Evolutionary conservation across 2,113 vertebrate genomes (phyloP), one percentile per base, ranked within the genome.

Genomic region (Albula glossodonta): DNA sequence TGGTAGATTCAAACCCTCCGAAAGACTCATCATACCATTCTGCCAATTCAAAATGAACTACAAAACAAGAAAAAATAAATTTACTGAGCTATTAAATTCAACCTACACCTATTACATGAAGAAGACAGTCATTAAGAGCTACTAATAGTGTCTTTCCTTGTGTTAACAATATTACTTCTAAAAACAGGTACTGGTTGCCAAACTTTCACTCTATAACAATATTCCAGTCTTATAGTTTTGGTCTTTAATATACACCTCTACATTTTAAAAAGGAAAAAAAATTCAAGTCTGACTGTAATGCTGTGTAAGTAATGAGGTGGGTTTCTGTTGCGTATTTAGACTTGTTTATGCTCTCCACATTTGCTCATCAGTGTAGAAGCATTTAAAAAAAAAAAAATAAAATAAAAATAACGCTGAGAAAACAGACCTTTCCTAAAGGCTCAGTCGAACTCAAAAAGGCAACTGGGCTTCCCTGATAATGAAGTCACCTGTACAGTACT

Each of bases 351-450:
- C 49, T 90, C 78, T 86, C 87, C 89, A 90, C 92, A 93, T 91
- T 87, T 92, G 93, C 19, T 89, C 88, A 91, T 96, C 96, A 96
- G 96, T 97, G 97, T 95, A 94, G 95, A 92, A 80, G 92, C 94
- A 94, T 82, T 0, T 5, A 83, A 78, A n/a, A 57, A 87, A 57
- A 87, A 41, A 53, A 48, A 78, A 79, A 51, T 19, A 84, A 80
- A 77, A 80, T 70, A 90, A 79, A 87, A 88, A 91, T 89, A 60
- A 49, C 51, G 8, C 92, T 94, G 86, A 90, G 86, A 83, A 87
- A 93, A 94, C 53, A 49, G 84, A 87, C 87, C 89, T 77, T 87
- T 89, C 79, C 86, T 83, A 93, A 91, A 92, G 94, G 96, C 96
- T 97, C 96, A 94, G 93, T 93, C 92, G 93, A 94, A 91, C 93